A percentile compares a stretch with the other conserved stretches of the same genome.
Evolutionary conservation across 2,113 vertebrate species (phyloP).

Genomic region (Phycodurus eques): DNA sequence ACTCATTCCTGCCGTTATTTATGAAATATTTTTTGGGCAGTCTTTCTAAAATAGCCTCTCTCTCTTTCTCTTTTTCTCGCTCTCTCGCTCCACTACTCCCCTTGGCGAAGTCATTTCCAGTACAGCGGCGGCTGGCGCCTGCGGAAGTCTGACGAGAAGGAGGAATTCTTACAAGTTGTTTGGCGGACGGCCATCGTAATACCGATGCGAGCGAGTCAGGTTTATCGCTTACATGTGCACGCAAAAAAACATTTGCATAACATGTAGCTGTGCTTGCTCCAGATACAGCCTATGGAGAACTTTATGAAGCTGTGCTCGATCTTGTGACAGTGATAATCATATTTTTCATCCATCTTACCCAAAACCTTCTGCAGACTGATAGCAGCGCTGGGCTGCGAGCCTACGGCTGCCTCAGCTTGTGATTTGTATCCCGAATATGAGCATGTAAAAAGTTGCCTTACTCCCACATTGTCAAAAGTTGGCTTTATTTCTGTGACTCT

Average conservation of each 20-base stretch:
- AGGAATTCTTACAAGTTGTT: constrained; percentile 56
- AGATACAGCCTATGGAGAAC: neutral
- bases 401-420: neutral
- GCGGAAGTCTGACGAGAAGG: constrained; percentile 59
- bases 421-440: constrained; percentile 8
- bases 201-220: constrained; percentile 32
- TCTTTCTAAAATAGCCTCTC: constrained; percentile 62
- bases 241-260: constrained; percentile 37
- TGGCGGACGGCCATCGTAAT: constrained; percentile 46
- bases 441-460: constrained; percentile 4
- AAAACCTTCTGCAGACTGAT: constrained; percentile 13
- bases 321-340: constrained; percentile 26
- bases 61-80: constrained; percentile 11
- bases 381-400: constrained; percentile 8
- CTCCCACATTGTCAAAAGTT: constrained; percentile 14
- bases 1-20: constrained; percentile 66
- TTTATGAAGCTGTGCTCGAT: neutral
- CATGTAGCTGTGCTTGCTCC: constrained; percentile 28
- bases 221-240: constrained; percentile 39
- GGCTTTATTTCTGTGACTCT: neutral
- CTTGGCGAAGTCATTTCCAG: constrained; percentile 52
- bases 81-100: constrained; percentile 42
- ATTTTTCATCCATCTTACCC: constrained; percentile 29
- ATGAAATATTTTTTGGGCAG: constrained; percentile 64
- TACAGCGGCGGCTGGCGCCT: constrained; percentile 59